Base-by-base conservation (phyloP, 2,113 vertebrate genomes). In the Pampusana beccarii region DNA sequence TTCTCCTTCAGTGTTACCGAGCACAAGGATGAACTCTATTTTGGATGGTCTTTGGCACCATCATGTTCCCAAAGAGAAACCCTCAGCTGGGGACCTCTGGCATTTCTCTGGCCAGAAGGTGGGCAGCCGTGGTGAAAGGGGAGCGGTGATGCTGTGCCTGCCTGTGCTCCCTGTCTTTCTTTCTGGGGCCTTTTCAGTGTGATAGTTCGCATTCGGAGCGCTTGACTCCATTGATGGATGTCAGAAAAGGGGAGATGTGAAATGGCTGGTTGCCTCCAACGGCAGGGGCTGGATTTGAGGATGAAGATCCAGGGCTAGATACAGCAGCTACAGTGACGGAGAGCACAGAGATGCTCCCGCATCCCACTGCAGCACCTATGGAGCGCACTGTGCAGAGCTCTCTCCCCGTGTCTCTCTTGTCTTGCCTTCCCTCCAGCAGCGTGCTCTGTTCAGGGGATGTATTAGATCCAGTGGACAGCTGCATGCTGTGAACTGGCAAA, bases 91-190 rank as follows among this genome's bases (percentile, higher is more conserved):
- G 21, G 19, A 48, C 33, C 25, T 75, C 19, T 69, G 66, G 16
- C 24, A 29, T 9, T 72, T 80, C 18, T 17, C n/a, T 74, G 82
- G 17, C 40, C 25, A 34, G 85, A 38, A 38, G 16, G 10, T 51
- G 67, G 44, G 36, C 33, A 77, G 78, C 74, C 2, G 1, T 29
- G 38, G 42, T n/a, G 42, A 34, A 51, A 33, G 71, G 24, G 51
- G 20, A 42, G 12, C 1, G 3, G 50, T 67, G 64, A 2, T 2
- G 18, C n/a, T 57, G 23, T 0, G 2, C 26, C 34, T 77, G 34
- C 34, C 53, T 8, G 2, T 0, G 1, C 21, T 77, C 6, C 29
- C 9, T 0, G 0, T 54, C 31, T 51, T 51, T 60, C 57, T 42
- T 77, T 31, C 17, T 58, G 58, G 15, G 48, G 8, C 29, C 5